Evolutionary conservation across 2,797 vertebrate genomes (phyloP).

Genomic region (Scyliorhinus canicula): DNA sequence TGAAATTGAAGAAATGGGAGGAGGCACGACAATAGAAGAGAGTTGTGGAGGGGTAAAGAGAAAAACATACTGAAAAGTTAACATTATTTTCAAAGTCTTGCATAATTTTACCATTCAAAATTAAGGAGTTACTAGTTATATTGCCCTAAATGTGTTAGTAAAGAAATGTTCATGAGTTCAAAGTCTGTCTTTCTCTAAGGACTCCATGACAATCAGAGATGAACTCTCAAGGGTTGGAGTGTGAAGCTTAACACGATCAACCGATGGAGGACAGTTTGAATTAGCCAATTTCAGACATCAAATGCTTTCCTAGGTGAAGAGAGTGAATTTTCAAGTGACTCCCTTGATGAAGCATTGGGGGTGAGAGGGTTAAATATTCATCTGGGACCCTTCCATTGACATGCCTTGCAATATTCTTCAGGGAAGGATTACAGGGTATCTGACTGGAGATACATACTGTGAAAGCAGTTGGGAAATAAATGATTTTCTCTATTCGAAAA

Average conservation of each 20-base stretch:
- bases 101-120: background rate
- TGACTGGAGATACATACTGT: background rate
- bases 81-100: background rate
- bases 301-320: background rate
- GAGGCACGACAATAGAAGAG: no score
- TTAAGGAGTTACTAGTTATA: background rate
- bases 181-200: conserved; percentile 15
- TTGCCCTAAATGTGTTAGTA: background rate
- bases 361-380: background rate
- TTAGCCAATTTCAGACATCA: background rate
- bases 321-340: background rate
- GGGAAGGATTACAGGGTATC: background rate
- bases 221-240: background rate
- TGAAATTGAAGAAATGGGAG: no score
- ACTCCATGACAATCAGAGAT: background rate
- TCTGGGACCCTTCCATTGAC: background rate
- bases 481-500: background rate
- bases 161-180: background rate
- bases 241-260: background rate
- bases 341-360: background rate
- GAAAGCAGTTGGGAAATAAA: background rate
- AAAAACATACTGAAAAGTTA: no score
- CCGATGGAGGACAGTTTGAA: background rate
- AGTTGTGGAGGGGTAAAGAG: no score
- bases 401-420: background rate